Percentiles rank a stretch among this genome's conserved stretches.
These are phyloP conservation scores for Drosophila glabriapex DNA, from an alignment of 2,888 invertebrate genomes.

Conservation along the genomic window DNA sequence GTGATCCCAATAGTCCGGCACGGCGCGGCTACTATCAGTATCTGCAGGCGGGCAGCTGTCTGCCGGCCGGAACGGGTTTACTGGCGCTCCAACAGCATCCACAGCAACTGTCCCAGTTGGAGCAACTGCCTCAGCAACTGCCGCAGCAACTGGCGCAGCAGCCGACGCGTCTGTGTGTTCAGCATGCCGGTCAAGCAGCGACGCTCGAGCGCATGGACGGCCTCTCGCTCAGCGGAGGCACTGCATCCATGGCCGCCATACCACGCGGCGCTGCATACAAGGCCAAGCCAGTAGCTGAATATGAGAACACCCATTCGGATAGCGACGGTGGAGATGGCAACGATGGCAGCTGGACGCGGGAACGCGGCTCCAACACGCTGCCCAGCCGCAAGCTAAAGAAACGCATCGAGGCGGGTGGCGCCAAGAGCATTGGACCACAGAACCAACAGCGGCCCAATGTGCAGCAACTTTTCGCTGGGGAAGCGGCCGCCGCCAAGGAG, in stretches of 20 bases:
- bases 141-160: constrained; percentile 41
- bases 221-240: constrained; percentile 29
- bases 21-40: constrained; percentile 86
- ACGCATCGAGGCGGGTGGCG: constrained; percentile 85
- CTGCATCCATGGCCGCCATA: constrained; percentile 26
- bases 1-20: constrained; percentile 91
- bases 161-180: constrained; percentile 39
- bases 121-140: constrained; percentile 31
- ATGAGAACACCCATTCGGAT: constrained; percentile 87
- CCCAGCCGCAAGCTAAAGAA: constrained; percentile 87
- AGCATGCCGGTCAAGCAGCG: constrained; percentile 53
- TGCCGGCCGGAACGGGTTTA: constrained; percentile 39
- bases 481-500: constrained; percentile 45
- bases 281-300: constrained; percentile 82
- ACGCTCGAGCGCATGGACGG: constrained; percentile 68
- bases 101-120: constrained; percentile 29
- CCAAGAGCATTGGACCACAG: constrained; percentile 85
- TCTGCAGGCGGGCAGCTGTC: constrained; percentile 71
- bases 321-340: constrained; percentile 79
- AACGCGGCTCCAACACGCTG: constrained; percentile 87
- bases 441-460: constrained; percentile 85
- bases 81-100: constrained; percentile 50
- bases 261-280: constrained; percentile 62
- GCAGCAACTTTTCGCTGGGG: constrained; percentile 84
- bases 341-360: constrained; percentile 83